phyloP scores from a whole-genome alignment of 1,140 invertebrate species.

The Neodiprion lecontei region DNA sequence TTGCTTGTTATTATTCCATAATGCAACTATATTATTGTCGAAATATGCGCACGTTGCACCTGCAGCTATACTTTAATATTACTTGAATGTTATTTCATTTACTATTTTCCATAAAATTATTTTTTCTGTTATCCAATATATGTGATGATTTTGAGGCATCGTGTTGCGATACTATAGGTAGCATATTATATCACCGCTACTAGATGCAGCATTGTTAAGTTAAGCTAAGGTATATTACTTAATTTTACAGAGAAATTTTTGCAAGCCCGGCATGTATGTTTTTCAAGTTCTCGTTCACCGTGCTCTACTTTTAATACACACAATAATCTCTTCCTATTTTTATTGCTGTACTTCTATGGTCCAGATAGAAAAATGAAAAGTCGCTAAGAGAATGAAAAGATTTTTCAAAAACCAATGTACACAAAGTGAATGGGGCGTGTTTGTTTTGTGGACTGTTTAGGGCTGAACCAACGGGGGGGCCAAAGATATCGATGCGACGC shows the following conservation, averaged over 20 bases:
- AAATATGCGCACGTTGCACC: background rate
- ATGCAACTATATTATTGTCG: no score
- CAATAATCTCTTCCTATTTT: background rate
- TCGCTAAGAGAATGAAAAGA: background rate
- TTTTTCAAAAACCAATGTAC: conserved; percentile 26
- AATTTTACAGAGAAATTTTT: no score
- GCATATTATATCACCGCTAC: no score
- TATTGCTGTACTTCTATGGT: background rate
- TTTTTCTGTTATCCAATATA: background rate
- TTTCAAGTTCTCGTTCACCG: background rate
- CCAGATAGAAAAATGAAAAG: background rate
- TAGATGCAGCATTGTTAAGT: no score
- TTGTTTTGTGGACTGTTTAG: conserved; percentile 63
- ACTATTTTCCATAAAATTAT: background rate
- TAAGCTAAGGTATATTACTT: no score
- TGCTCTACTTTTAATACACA: background rate
- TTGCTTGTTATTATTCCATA: no score
- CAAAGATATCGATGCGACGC: conserved; percentile 62
- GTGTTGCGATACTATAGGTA: no score
- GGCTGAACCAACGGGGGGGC: conserved; percentile 62
- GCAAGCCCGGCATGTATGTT: no score
- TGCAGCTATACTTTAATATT: background rate
- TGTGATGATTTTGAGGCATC: conserved; percentile 5
- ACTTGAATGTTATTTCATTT: background rate
- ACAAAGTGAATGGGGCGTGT: conserved; percentile 53